Evolutionary conservation across 2,888 invertebrate genomes (phyloP).

Genomic region (Aradus depressus): DNA sequence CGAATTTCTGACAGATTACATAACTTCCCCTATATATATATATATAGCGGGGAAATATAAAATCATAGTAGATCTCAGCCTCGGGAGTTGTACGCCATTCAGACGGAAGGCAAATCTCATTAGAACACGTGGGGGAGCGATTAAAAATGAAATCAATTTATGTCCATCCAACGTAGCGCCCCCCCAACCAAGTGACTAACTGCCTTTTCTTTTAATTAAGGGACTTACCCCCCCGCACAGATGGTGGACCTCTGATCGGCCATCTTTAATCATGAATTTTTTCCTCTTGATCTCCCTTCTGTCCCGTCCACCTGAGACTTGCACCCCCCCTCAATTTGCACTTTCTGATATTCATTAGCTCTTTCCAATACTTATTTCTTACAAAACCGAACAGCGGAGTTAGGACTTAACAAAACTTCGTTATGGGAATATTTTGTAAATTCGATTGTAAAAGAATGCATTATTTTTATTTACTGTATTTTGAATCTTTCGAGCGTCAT

Average conservation of each 20-base stretch:
- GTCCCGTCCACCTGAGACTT: constrained; percentile 7
- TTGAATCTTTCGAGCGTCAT: no score
- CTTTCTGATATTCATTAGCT: not conserved
- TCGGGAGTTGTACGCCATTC: no score
- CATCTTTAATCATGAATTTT: constrained; percentile 17
- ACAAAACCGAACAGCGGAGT: no score
- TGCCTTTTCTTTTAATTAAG: constrained; percentile 18
- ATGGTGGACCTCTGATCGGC: constrained; percentile 4
- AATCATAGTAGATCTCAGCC: no score
- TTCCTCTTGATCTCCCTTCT: not conserved
- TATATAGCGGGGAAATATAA: no score
- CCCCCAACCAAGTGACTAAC: not conserved
- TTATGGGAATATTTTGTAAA: no score
- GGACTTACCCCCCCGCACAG: constrained; percentile 1
- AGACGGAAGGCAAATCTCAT: no score
- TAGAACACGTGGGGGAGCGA: constrained; percentile 23
- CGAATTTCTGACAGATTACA: no score
- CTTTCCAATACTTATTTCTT: not conserved
- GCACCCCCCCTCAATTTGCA: not conserved
- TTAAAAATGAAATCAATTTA: constrained; percentile 30
- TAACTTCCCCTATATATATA: no score
- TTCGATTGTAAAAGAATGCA: no score
- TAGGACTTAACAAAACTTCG: no score
- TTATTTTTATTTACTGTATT: no score
- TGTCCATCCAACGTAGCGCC: constrained; percentile 15